phyloP scores from a whole-genome alignment of 2,888 invertebrate species.

The Cheilosia grossa region DNA sequence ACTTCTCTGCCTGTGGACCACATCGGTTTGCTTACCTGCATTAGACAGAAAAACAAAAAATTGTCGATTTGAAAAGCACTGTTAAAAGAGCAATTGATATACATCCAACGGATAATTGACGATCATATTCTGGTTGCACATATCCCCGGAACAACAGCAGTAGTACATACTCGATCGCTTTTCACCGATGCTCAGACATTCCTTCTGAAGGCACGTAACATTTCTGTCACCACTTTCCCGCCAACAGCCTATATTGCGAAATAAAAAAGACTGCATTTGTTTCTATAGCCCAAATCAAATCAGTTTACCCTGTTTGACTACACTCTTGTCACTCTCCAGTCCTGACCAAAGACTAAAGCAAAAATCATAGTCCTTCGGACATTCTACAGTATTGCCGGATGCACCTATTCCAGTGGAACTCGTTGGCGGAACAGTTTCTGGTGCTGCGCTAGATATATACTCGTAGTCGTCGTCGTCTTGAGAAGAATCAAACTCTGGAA shows the following conservation, averaged over 20 bases:
- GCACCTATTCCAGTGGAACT: conserved; percentile 4
- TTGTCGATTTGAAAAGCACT: conserved; percentile 2
- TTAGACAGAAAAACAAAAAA: background rate
- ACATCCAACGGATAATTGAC: conserved; percentile 69
- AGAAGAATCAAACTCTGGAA: conserved; percentile 59
- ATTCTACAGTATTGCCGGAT: conserved; percentile 76
- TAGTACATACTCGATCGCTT: conserved; percentile 85
- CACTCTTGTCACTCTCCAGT: conserved; percentile 89
- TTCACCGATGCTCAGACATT: conserved; percentile 86
- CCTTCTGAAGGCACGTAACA: conserved; percentile 84
- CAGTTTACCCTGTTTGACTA: conserved; percentile 57
- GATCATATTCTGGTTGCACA: conserved; percentile 87
- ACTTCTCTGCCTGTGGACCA: conserved; percentile 2
- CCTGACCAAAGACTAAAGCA: conserved; percentile 89
- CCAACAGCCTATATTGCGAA: conserved; percentile 84
- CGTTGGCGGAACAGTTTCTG: conserved; percentile 23
- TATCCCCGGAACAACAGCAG: conserved; percentile 91
- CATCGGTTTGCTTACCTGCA: no score
- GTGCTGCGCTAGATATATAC: conserved; percentile 60
- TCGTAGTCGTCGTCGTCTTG: conserved; percentile 69
- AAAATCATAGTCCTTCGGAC: conserved; percentile 84
- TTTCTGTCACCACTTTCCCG: conserved; percentile 84
- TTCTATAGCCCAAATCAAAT: background rate
- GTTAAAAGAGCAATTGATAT: background rate
- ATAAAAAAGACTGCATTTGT: background rate